Evolutionary conservation across 2,888 invertebrate species (phyloP).

Genomic region (Agrotis clavis): DNA sequence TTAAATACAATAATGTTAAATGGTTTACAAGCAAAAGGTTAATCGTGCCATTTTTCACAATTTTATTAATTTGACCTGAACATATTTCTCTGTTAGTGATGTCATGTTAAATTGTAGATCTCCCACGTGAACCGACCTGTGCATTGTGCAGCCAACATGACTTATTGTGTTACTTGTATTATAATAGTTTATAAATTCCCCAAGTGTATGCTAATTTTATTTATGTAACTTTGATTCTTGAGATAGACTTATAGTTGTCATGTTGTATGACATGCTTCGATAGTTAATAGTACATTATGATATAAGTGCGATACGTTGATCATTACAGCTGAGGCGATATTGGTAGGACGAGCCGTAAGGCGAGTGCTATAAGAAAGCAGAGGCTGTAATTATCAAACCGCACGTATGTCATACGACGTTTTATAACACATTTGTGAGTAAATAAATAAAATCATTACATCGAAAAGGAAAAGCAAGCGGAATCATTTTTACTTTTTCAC

Average conservation of each 20-base stretch:
- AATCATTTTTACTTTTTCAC: too few species aligned
- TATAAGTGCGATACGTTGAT: too few species aligned
- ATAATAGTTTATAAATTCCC: neutral
- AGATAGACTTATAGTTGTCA: neutral
- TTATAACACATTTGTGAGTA: too few species aligned
- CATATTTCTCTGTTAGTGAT: slow-evolving; percentile 29
- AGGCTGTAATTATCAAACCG: too few species aligned
- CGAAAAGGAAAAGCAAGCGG: too few species aligned
- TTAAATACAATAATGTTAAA: slow-evolving; percentile 16
- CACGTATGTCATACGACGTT: too few species aligned
- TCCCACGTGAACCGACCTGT: slow-evolving; percentile 12
- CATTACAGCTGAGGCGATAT: too few species aligned
- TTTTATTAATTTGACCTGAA: slow-evolving; percentile 16
- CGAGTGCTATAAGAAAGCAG: too few species aligned
- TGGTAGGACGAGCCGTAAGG: too few species aligned
- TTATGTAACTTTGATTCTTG: neutral
- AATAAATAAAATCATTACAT: too few species aligned
- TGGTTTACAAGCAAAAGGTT: slow-evolving; percentile 31
- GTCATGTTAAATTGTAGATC: slow-evolving; percentile 7
- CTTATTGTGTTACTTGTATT: neutral
- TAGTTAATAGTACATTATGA: too few species aligned
- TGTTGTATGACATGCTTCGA: neutral
- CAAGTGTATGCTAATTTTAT: slow-evolving; percentile 12
- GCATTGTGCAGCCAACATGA: neutral
- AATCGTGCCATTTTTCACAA: slow-evolving; percentile 27